Base-by-base conservation (phyloP, 2,797 vertebrate species). In the Danio tinwini region DNA sequence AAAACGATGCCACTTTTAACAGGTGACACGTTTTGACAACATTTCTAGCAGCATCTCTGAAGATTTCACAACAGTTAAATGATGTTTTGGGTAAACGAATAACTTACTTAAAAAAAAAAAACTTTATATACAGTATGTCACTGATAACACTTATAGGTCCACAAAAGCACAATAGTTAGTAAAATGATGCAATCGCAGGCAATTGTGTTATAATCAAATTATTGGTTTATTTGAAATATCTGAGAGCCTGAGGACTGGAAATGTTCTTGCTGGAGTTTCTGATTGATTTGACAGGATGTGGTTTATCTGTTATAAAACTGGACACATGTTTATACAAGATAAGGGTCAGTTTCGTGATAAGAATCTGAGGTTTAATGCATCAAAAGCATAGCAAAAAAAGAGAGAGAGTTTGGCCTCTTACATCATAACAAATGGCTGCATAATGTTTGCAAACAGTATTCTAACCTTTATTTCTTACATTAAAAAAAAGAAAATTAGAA, bases 21-120 rank as follows among this genome's bases (percentile, higher is more conserved):
- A 83, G 87, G 55, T 89, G 77, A 84, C 39, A 80, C 59, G 72
- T 64, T 63, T 87, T 81, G 85, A 81, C 29, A 65, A 78, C 73
- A 50, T 82, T 44, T 39, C n/a, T 16, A 11, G 55, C 9, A 1
- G 21, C 40, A 44, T 47, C 52, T 37, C n/a, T 7, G 52, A 3
- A 1, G 1, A 16, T 10, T 52, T 45, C 17, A 44, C 8, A 2
- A 6, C 5, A 17, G 14, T 37, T 67, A 5, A 5, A 4, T 11
- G 49, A 21, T 0, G 21, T 5, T 29, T 39, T 49, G 17, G 2
- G 14, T 29, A 12, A n/a, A 47, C 47, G 55, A 64, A 44, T 65
- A n/a, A 49, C 53, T 44, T 5, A 9, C 55, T 67, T 58, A 56
- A 1, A 17, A 17, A 44, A 63, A 74, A 69, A 61, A 49, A 45